Percentiles rank a stretch among this genome's conserved stretches.
Evolutionary conservation across 1,140 invertebrate species (phyloP).

Genomic region (Thereuonema tuberculata): DNA sequence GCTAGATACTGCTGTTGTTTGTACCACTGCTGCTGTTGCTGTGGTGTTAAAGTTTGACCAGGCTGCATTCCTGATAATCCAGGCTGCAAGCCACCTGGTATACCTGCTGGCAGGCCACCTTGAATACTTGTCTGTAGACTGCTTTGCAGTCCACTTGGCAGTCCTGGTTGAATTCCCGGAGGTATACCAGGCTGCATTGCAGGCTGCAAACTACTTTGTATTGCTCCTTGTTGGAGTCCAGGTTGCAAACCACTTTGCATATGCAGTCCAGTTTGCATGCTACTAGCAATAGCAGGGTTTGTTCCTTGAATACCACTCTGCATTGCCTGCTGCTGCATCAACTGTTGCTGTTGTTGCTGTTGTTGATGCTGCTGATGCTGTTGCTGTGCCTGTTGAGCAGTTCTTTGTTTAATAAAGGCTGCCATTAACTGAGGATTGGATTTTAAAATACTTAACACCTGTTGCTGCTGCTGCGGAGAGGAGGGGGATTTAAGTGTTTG

Average conservation of each 20-base stretch:
- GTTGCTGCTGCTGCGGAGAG: constrained; percentile 82
- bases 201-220: constrained; percentile 8
- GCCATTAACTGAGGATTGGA: constrained; percentile 92
- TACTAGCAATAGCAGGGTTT: constrained; percentile 34
- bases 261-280: constrained; percentile 28
- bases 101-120: background rate
- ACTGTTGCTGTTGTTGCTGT: constrained; percentile 29
- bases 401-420: constrained; percentile 84
- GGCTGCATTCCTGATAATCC: constrained; percentile 23
- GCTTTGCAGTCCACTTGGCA: constrained; percentile 17
- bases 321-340: constrained; percentile 6
- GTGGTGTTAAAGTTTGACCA: constrained; percentile 15
- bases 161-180: constrained; percentile 33
- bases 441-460: constrained; percentile 83
- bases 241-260: constrained; percentile 18
- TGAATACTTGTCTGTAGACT: background rate
- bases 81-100: constrained; percentile 10
- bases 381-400: constrained; percentile 35
- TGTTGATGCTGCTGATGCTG: constrained; percentile 22
- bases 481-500: constrained; percentile 73
- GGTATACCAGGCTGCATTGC: constrained; percentile 12
- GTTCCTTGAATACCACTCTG: constrained; percentile 13
- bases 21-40: constrained; percentile 29
- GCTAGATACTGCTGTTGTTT: constrained; percentile 42
- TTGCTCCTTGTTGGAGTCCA: constrained; percentile 16